phyloP scores from a whole-genome alignment of 2,113 vertebrate genomes.

The Carlito syrichta region DNA sequence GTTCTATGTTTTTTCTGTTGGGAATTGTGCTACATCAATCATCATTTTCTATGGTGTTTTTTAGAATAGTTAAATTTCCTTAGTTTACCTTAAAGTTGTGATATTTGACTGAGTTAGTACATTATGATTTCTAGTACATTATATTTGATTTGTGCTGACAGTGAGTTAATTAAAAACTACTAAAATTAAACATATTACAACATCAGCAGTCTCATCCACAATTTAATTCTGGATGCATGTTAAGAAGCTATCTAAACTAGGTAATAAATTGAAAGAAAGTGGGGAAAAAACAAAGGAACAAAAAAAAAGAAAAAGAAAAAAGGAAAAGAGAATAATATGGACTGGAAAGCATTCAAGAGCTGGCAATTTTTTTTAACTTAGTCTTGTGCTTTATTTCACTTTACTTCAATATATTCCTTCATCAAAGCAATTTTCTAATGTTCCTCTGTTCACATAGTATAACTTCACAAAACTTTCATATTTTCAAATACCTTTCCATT shows the following conservation, averaged over 20 bases:
- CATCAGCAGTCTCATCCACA: not conserved
- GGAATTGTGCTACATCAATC: too few species aligned
- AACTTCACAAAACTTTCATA: not conserved
- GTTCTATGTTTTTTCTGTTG: too few species aligned
- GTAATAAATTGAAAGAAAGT: not conserved
- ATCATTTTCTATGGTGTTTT: too few species aligned
- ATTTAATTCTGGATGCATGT: not conserved
- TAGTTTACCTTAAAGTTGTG: not conserved
- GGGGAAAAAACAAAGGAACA: fast-evolving
- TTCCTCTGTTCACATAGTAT: not conserved
- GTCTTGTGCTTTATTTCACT: not conserved
- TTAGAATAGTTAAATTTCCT: not conserved
- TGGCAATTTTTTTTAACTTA: not conserved
- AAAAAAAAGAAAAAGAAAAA: too few species aligned
- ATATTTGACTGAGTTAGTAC: not conserved
- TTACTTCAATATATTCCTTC: not conserved
- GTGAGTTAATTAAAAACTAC: not conserved
- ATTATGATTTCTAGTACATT: not conserved
- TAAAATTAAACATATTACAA: not conserved
- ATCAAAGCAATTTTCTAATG: not conserved
- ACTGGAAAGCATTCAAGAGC: not conserved
- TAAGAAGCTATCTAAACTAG: not conserved
- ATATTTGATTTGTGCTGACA: not conserved
- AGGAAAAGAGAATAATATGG: not conserved
- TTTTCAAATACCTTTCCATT: not conserved